Conservation (phyloP, 92 coral and sea anemone genomes). For the Zoanthus solanderi region DNA sequence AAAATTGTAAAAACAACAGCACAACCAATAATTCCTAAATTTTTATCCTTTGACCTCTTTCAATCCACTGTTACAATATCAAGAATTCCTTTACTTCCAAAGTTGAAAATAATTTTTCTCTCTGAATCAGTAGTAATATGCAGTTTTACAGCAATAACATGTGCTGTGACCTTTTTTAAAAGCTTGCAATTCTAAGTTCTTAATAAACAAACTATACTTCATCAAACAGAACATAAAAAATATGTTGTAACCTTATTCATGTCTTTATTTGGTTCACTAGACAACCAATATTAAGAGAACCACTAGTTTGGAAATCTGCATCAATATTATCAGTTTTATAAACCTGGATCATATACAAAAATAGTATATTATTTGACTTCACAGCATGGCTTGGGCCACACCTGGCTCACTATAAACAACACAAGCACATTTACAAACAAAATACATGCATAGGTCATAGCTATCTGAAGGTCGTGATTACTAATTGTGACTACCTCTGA, state of each 20-base stretch:
- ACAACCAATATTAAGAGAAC: conserved; percentile 29
- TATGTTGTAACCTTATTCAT: neutral
- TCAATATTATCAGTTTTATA: conserved; percentile 18
- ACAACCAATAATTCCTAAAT: too few species aligned
- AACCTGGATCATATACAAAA: conserved; percentile 19
- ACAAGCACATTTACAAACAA: neutral
- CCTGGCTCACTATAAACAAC: conserved; percentile 1
- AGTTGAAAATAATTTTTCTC: too few species aligned
- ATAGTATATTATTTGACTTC: conserved; percentile 9
- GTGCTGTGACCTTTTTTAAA: neutral
- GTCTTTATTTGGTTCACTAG: conserved; percentile 21
- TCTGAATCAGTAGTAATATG: too few species aligned
- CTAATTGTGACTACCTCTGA: neutral
- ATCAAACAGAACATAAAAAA: neutral
- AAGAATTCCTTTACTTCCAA: neutral
- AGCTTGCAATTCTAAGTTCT: neutral
- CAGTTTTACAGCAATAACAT: too few species aligned
- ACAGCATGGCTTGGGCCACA: neutral
- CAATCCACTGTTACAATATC: neutral
- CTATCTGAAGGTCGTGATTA: neutral
- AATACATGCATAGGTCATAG: neutral
- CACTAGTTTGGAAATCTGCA: conserved; percentile 8
- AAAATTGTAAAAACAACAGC: too few species aligned
- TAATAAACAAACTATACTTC: neutral
- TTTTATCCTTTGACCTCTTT: conserved; percentile 2